These are phyloP conservation scores for Phoxinus dragarum DNA, from an alignment of 2,797 vertebrate species.

Conservation along the genomic window DNA sequence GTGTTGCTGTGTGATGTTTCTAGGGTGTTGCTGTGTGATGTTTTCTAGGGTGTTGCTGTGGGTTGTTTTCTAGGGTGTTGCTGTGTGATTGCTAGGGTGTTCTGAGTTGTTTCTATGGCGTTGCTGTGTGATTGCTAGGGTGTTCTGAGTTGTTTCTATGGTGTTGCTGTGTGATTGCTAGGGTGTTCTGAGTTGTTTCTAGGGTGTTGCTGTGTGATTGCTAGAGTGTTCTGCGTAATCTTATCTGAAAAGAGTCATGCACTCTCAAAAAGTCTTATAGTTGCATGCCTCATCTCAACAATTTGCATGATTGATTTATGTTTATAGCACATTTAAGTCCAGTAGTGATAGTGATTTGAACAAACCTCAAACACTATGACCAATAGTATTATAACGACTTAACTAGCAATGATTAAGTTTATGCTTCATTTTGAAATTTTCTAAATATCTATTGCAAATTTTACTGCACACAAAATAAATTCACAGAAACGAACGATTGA, in stretches of 20 bases:
- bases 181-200: neutral
- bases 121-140: neutral
- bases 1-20: neutral
- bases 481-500: neutral
- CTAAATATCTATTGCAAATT: neutral
- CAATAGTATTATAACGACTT: neutral
- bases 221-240: too few relatives aligned
- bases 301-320: neutral
- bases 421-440: neutral
- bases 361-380: neutral
- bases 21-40: neutral
- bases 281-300: neutral
- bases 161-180: neutral
- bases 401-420: neutral
- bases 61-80: neutral
- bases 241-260: neutral
- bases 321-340: neutral
- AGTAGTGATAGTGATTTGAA: neutral
- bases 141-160: neutral
- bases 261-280: neutral
- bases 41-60: neutral
- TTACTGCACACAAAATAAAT: neutral
- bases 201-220: neutral
- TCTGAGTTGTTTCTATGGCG: neutral
- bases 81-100: accelerated